Evolutionary conservation across 2,113 vertebrate genomes (phyloP).

Genomic region (Actenoides lindsayi): DNA sequence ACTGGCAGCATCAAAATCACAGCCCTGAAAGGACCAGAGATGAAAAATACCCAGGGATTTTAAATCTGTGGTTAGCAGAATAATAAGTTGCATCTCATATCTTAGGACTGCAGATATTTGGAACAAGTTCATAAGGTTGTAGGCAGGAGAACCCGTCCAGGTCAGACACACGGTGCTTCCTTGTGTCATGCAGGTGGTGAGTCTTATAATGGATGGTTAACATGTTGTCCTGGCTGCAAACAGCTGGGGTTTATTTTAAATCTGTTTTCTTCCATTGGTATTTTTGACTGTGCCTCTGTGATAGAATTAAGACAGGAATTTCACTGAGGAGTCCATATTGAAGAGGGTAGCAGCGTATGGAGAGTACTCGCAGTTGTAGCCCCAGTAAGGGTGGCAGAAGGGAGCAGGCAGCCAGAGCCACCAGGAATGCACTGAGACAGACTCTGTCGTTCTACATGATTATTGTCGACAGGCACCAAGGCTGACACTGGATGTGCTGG

Average conservation of each 20-base stretch:
- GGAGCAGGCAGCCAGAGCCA: not conserved
- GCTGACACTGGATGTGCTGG: not conserved
- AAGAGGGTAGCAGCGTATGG: too few species aligned
- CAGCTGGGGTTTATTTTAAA: not conserved
- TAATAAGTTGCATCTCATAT: not conserved
- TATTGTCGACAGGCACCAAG: not conserved
- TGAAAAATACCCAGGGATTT: slow-evolving; percentile 13
- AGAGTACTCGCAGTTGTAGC: not conserved
- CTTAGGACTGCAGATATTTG: slow-evolving; percentile 10
- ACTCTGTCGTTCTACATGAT: not conserved
- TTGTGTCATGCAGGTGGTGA: not conserved
- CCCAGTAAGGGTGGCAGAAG: fast-evolving
- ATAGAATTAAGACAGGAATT: not conserved
- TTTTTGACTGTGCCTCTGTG: not conserved
- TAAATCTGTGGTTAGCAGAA: not conserved
- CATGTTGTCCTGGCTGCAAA: not conserved
- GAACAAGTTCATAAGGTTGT: not conserved
- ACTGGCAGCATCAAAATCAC: slow-evolving; percentile 34
- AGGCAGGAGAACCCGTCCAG: not conserved
- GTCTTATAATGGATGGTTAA: not conserved
- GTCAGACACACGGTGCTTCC: not conserved
- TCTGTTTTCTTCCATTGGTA: not conserved
- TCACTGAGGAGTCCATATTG: not conserved
- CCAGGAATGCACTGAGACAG: not conserved
- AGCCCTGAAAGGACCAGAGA: slow-evolving; percentile 6